Percentiles rank a stretch among this genome's conserved stretches.
phyloP scores from a whole-genome alignment of 2,797 vertebrate species.

The Alfaro cultratus region DNA sequence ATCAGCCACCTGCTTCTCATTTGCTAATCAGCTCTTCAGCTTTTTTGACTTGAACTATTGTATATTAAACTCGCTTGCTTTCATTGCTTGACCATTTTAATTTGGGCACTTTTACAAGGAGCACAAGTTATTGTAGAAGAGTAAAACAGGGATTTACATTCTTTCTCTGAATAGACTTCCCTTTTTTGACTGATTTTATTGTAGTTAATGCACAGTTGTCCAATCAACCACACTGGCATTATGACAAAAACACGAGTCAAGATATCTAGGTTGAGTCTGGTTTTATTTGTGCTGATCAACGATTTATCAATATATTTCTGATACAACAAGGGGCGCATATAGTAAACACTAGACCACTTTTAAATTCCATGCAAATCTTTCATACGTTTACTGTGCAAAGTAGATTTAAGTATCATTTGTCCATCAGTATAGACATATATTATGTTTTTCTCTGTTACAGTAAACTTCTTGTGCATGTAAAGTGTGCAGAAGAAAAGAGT shows the following conservation, averaged over 20 bases:
- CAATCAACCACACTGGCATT: not conserved
- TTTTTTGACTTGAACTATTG: not conserved
- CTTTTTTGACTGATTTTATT: not conserved
- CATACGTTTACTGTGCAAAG: not conserved
- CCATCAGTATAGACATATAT: not conserved
- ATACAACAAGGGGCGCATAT: not conserved
- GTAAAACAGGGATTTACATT: not conserved
- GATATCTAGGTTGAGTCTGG: not conserved
- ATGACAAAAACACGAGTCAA: not conserved
- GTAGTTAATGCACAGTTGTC: not conserved
- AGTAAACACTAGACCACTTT: not conserved
- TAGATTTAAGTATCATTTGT: no score
- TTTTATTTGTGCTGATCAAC: not conserved
- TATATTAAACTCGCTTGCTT: not conserved
- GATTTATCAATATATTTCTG: not conserved
- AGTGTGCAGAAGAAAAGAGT: constrained; percentile 22
- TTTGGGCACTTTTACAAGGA: not conserved
- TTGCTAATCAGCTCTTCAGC: not conserved
- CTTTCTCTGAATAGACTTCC: not conserved
- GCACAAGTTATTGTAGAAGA: not conserved
- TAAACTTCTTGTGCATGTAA: constrained; percentile 22
- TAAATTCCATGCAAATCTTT: no score
- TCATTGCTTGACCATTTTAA: not conserved
- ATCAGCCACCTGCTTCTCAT: not conserved
- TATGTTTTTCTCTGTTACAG: constrained; percentile 2